phyloP scores from a whole-genome alignment of 1,140 invertebrate genomes.

The Anoplophora glabripennis region DNA sequence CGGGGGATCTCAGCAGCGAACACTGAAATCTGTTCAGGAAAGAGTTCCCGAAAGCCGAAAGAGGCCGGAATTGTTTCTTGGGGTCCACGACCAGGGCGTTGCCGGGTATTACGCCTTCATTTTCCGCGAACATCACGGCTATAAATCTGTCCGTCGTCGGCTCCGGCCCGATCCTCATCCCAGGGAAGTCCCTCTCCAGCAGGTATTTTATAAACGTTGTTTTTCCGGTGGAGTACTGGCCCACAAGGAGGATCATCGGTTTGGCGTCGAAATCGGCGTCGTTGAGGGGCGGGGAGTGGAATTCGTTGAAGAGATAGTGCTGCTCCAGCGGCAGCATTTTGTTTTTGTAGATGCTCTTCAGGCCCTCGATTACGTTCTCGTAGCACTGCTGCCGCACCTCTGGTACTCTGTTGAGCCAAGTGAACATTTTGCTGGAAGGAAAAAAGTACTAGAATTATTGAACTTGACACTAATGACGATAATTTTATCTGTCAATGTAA shows the following conservation, averaged over 20 bases:
- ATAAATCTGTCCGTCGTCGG: conserved; percentile 73
- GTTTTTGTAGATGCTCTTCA: conserved; percentile 62
- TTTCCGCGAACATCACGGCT: conserved; percentile 64
- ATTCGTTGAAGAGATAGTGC: conserved; percentile 70
- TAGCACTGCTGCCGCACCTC: conserved; percentile 56
- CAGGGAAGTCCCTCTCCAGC: conserved; percentile 64
- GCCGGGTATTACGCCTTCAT: conserved; percentile 66
- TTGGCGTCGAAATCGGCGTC: conserved; percentile 76
- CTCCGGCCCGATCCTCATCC: conserved; percentile 63
- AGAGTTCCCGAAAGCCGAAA: conserved; percentile 68
- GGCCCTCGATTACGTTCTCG: conserved; percentile 51
- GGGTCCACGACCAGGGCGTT: conserved; percentile 74
- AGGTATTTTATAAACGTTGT: conserved; percentile 71
- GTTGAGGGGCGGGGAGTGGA: conserved; percentile 68
- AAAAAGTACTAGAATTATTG: conserved; percentile 5
- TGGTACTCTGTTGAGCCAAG: conserved; percentile 48
- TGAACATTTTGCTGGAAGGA: conserved; percentile 49
- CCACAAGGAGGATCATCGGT: conserved; percentile 70
- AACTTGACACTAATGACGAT: too few relatives aligned
- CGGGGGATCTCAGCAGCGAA: conserved; percentile 59
- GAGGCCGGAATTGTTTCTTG: conserved; percentile 65
- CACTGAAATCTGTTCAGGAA: conserved; percentile 77
- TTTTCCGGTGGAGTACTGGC: conserved; percentile 76
- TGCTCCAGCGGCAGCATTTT: conserved; percentile 70
- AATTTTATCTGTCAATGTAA: too few relatives aligned